Evolutionary conservation across 2,113 vertebrate species (phyloP).

Genomic region (Amphiprion ocellaris): DNA sequence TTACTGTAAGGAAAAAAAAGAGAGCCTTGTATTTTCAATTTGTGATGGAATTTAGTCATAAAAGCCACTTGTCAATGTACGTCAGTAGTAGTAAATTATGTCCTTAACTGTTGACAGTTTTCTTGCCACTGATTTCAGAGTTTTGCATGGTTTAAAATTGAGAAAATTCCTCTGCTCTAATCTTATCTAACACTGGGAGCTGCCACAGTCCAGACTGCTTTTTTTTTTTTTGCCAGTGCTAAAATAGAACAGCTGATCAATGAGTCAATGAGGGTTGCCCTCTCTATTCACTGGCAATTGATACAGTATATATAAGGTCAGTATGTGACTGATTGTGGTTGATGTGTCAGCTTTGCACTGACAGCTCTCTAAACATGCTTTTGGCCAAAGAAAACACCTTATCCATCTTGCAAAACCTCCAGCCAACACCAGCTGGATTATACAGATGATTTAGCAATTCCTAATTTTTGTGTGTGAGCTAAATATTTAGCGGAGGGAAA

Average conservation of each 20-base stretch:
- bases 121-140: neutral
- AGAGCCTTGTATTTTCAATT: no score
- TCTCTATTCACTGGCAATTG: neutral
- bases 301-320: neutral
- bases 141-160: neutral
- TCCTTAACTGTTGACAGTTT: neutral
- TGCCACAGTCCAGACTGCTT: conserved; percentile 3
- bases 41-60: no score
- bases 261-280: conserved; percentile 2
- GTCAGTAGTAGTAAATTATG: neutral
- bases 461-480: neutral
- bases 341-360: neutral
- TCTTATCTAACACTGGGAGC: conserved; percentile 4
- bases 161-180: neutral
- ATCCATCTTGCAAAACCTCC: conserved; percentile 6
- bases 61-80: no score
- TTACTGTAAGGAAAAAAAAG: no score
- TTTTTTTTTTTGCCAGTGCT: conserved; percentile 15
- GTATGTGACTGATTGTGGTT: no score
- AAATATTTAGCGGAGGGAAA: neutral
- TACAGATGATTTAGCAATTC: conserved; percentile 2
- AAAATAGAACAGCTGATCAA: conserved; percentile 38
- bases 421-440: neutral
- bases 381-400: neutral
- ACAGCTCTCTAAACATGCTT: neutral